phyloP scores from a whole-genome alignment of 2,113 vertebrate species.

The Heterochromis multidens region DNA sequence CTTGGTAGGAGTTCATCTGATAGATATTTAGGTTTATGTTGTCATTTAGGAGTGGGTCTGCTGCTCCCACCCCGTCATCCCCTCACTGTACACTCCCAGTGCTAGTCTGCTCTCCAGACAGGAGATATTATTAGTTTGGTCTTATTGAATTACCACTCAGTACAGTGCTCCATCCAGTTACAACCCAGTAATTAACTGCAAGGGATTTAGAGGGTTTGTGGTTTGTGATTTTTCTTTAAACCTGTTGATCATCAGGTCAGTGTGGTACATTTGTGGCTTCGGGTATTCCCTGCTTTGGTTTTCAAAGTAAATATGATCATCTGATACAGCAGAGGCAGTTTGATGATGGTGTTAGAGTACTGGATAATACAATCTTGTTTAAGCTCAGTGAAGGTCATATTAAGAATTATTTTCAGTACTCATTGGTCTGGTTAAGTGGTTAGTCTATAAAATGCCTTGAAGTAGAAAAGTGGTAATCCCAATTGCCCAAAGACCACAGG shows the following conservation, averaged over 20 bases:
- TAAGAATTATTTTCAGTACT: not conserved
- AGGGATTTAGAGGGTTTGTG: slow-evolving; percentile 55
- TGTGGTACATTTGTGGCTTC: not conserved
- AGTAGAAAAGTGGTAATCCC: not conserved
- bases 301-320: not conserved
- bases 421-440: not conserved
- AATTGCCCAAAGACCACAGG: not conserved
- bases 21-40: not conserved
- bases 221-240: slow-evolving; percentile 40
- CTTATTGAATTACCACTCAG: slow-evolving; percentile 71
- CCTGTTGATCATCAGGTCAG: slow-evolving; percentile 34
- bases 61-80: not conserved
- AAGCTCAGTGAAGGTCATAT: not conserved
- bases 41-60: slow-evolving; percentile 16
- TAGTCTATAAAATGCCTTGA: not conserved
- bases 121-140: slow-evolving; percentile 69
- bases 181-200: slow-evolving; percentile 62
- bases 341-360: not conserved
- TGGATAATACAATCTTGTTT: not conserved
- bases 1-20: slow-evolving; percentile 29
- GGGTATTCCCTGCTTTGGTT: not conserved
- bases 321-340: not conserved
- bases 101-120: slow-evolving; percentile 42
- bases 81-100: not conserved
- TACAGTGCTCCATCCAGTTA: slow-evolving; percentile 48